Evolutionary conservation across 2,113 vertebrate species (phyloP).

Genomic region (Ceyx margarethae): DNA sequence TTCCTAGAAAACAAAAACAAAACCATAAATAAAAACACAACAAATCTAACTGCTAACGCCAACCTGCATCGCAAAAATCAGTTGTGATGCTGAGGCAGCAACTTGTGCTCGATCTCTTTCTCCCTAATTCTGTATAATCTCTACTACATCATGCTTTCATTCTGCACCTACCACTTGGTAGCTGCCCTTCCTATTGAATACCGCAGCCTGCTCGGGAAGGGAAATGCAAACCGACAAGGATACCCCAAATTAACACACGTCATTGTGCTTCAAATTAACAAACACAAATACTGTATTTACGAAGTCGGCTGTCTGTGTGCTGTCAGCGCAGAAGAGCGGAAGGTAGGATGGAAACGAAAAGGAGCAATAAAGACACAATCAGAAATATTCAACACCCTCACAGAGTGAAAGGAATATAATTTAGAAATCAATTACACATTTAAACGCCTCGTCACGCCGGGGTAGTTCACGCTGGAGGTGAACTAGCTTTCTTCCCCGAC

Average conservation of each 20-base stretch:
- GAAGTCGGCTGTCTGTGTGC: background rate
- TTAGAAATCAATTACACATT: background rate
- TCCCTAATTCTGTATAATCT: background rate
- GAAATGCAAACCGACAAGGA: background rate
- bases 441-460: background rate
- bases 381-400: background rate
- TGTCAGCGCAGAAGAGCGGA: background rate
- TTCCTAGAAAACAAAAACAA: background rate
- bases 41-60: background rate
- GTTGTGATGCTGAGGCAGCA: background rate
- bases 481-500: background rate
- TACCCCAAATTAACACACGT: background rate
- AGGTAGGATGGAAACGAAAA: background rate
- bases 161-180: background rate
- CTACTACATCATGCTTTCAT: background rate
- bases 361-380: background rate
- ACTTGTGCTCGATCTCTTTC: background rate
- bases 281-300: background rate
- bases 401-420: background rate
- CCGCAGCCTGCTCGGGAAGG: background rate
- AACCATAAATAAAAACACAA: background rate
- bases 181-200: background rate
- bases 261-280: background rate
- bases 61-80: background rate
- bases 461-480: background rate